These are phyloP conservation scores for Caenorhabditis angaria DNA, from an alignment of 2,888 invertebrate genomes.

Conservation along the genomic window DNA sequence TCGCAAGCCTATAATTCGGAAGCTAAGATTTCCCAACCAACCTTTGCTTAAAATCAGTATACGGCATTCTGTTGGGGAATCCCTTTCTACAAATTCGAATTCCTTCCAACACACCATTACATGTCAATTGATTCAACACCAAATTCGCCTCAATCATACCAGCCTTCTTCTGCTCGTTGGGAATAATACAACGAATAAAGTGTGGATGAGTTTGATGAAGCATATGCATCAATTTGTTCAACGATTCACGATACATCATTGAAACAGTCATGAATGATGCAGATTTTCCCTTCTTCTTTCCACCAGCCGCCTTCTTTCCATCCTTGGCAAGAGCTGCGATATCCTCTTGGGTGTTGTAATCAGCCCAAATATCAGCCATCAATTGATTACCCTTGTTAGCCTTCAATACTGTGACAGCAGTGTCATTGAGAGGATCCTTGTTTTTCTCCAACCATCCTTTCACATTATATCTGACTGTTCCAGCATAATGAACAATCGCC, in stretches of 20 bases:
- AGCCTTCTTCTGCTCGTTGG: slow-evolving; percentile 79
- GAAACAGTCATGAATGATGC: slow-evolving; percentile 86
- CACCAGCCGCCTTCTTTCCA: slow-evolving; percentile 51
- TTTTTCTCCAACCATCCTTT: slow-evolving; percentile 99
- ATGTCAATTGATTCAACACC: slow-evolving; percentile 99
- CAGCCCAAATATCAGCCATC: slow-evolving; percentile 78
- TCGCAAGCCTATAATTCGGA: too few relatives aligned
- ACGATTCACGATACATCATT: slow-evolving; percentile 75
- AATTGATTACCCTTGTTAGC: slow-evolving; percentile 79
- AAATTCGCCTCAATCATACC: slow-evolving; percentile 95
- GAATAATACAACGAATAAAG: slow-evolving; percentile 99
- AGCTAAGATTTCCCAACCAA: slow-evolving; percentile 75
- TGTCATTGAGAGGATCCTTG: slow-evolving; percentile 76
- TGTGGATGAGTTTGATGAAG: slow-evolving; percentile 94
- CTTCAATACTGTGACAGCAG: slow-evolving; percentile 74
- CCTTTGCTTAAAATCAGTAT: slow-evolving; percentile 98
- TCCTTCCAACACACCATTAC: slow-evolving; percentile 99
- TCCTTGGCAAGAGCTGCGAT: slow-evolving; percentile 48
- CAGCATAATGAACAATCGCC: slow-evolving; percentile 75
- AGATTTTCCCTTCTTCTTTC: slow-evolving; percentile 74
- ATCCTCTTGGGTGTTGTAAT: slow-evolving; percentile 70
- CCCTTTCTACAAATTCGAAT: slow-evolving; percentile 97
- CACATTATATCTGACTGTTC: slow-evolving; percentile 92
- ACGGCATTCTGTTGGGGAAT: slow-evolving; percentile 99
- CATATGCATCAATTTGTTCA: slow-evolving; percentile 97